Evolutionary conservation across 2,797 vertebrate genomes (phyloP).

Genomic region (Enteromius trimaculatus): DNA sequence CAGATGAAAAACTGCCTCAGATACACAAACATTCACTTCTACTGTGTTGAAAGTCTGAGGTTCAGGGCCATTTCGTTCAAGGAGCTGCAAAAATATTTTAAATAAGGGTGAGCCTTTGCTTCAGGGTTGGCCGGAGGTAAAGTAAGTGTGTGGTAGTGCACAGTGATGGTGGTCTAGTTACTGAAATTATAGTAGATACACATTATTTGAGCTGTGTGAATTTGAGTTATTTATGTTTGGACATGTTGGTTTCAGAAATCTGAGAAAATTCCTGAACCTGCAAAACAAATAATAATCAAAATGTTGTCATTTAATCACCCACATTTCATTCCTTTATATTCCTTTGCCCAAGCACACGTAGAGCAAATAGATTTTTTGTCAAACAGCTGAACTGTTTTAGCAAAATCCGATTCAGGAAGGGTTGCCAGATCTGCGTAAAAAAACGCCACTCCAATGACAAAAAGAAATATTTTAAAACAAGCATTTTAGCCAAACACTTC

Average conservation of each 20-base stretch:
- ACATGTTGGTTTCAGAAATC: not conserved
- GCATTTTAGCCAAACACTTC: not conserved
- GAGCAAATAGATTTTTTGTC: not conserved
- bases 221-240: slow-evolving; percentile 2
- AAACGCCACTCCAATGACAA: not conserved
- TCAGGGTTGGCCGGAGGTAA: slow-evolving; percentile 54
- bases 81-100: slow-evolving; percentile 57
- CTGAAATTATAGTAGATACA: not conserved
- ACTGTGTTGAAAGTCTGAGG: slow-evolving; percentile 49
- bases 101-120: slow-evolving; percentile 35
- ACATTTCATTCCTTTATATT: not conserved
- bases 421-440: not conserved
- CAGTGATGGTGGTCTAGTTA: slow-evolving; percentile 28
- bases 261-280: slow-evolving; percentile 1
- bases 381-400: not conserved
- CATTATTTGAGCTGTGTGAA: not conserved
- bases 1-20: slow-evolving; percentile 39
- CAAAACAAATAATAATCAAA: not conserved
- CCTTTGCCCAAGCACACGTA: not conserved
- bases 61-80: slow-evolving; percentile 55
- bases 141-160: slow-evolving; percentile 41
- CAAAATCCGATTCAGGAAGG: not conserved
- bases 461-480: not conserved
- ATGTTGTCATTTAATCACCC: not conserved
- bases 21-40: slow-evolving; percentile 49